Percentiles rank a stretch among this genome's conserved stretches.
phyloP scores from a whole-genome alignment of 2,113 vertebrate genomes.

The Ardeotis arabs region DNA sequence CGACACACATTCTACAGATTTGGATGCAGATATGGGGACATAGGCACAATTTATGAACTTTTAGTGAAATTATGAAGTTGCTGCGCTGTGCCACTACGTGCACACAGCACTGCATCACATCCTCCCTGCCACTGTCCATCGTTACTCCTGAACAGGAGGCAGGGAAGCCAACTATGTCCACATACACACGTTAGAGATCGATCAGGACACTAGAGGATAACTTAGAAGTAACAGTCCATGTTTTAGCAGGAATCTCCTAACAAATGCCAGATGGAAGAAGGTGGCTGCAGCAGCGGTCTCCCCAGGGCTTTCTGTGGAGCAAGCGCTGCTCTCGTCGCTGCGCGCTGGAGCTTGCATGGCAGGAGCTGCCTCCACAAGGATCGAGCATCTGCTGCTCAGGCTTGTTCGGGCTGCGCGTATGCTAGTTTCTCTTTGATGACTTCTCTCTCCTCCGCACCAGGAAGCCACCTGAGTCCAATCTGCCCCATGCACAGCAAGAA shows the following conservation, averaged over 20 bases:
- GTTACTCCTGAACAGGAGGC: accelerated
- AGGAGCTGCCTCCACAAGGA: background rate
- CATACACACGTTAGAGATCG: accelerated
- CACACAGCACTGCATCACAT: background rate
- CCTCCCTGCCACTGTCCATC: background rate
- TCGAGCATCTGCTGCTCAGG: background rate
- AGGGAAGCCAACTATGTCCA: background rate
- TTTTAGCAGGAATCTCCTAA: background rate
- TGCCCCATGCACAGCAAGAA: background rate
- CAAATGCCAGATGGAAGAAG: background rate
- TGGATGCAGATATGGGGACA: background rate
- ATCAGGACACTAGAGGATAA: background rate
- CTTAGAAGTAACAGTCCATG: accelerated
- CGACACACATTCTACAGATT: background rate
- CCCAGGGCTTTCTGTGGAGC: background rate
- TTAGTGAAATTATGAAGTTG: accelerated
- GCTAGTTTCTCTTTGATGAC: background rate
- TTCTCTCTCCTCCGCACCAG: background rate
- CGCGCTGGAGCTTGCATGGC: accelerated
- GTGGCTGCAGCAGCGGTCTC: background rate
- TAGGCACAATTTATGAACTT: accelerated
- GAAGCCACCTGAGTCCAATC: background rate
- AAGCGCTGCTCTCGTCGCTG: background rate
- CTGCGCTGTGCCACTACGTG: accelerated
- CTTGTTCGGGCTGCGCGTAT: accelerated